Evolutionary conservation across 2,797 vertebrate genomes (phyloP).

Genomic region (Lepidocolaptes lacrymiger): DNA sequence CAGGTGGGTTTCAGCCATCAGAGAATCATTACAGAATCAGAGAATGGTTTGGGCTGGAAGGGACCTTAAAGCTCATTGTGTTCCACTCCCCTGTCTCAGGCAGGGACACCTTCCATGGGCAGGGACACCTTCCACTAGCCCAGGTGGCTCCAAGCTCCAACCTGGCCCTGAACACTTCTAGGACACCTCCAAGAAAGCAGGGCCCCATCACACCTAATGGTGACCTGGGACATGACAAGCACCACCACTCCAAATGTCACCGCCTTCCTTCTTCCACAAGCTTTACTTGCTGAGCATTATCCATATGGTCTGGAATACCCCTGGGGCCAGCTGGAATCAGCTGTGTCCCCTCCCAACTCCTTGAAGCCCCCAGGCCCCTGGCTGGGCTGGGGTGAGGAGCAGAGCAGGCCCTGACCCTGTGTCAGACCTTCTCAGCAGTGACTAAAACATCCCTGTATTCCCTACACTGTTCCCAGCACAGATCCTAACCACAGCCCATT

Average conservation of each 20-base stretch:
- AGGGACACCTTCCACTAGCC: background rate
- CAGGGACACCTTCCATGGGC: background rate
- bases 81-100: background rate
- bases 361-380: background rate
- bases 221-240: background rate
- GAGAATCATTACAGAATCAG: background rate
- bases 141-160: background rate
- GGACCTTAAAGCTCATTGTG: background rate
- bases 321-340: background rate
- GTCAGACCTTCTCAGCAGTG: background rate
- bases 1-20: background rate
- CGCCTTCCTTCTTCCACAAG: background rate
- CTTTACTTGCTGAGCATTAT: background rate
- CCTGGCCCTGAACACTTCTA: background rate
- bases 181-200: background rate
- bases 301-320: background rate
- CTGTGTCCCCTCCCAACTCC: background rate
- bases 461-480: background rate
- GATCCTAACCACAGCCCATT: background rate
- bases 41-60: background rate
- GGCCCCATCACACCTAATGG: background rate
- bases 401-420: background rate
- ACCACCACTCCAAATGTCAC: background rate
- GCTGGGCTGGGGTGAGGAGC: background rate
- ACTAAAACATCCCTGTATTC: rapidly evolving